Conservation (phyloP, 1,140 invertebrate genomes). For the Tenebrio molitor region DNA sequence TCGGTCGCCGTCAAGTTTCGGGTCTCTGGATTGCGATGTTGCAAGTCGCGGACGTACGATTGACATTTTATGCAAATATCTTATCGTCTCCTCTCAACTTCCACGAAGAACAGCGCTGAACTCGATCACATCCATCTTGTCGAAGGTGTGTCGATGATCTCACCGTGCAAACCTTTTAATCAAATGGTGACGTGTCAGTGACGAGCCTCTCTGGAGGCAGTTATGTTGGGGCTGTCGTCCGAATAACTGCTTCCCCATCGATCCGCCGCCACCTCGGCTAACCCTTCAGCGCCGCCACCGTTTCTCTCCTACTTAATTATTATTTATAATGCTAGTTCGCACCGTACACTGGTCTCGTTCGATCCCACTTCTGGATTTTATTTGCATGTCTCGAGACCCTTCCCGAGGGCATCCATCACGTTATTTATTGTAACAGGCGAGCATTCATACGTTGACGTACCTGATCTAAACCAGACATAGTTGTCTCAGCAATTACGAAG, state of each 20-base stretch:
- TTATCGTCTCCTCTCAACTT: slow-evolving; percentile 32
- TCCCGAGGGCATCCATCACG: not conserved
- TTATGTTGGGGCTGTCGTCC: slow-evolving; percentile 61
- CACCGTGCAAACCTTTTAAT: slow-evolving; percentile 33
- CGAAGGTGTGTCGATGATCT: slow-evolving; percentile 32
- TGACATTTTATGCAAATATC: slow-evolving; percentile 58
- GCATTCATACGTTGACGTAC: slow-evolving; percentile 9
- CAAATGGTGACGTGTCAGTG: slow-evolving; percentile 19
- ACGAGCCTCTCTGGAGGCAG: slow-evolving; percentile 40
- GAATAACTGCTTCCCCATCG: slow-evolving; percentile 63
- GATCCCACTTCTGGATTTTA: slow-evolving; percentile 1
- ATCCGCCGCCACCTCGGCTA: slow-evolving; percentile 56
- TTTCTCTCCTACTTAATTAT: slow-evolving; percentile 46
- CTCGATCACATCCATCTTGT: slow-evolving; percentile 30
- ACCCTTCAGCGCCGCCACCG: slow-evolving; percentile 22
- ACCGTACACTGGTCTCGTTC: slow-evolving; percentile 5
- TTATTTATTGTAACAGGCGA: slow-evolving; percentile 14
- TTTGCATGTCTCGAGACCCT: slow-evolving; percentile 17
- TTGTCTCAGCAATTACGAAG: slow-evolving; percentile 16
- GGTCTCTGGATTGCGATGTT: slow-evolving; percentile 48
- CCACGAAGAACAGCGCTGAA: slow-evolving; percentile 24
- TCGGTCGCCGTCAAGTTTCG: slow-evolving; percentile 52
- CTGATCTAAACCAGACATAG: slow-evolving; percentile 11
- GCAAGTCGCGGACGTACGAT: slow-evolving; percentile 47
- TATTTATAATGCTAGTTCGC: slow-evolving; percentile 44